These are phyloP conservation scores for Cygnus olor DNA, from an alignment of 2,797 vertebrate genomes.

Conservation along the genomic window DNA sequence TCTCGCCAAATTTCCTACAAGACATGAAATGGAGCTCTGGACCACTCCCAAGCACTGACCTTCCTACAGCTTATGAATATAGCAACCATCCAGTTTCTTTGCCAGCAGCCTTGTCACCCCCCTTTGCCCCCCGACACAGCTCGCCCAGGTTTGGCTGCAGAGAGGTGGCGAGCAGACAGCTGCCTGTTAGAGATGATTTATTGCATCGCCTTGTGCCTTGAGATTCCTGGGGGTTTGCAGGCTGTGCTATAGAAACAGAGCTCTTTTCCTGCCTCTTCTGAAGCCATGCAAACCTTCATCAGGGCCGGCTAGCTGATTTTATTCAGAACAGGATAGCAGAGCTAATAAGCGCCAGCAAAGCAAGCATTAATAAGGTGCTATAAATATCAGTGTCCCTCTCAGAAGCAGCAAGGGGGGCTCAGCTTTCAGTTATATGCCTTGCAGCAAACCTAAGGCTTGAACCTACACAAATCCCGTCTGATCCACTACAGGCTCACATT, in stretches of 20 bases:
- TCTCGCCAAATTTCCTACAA: background rate
- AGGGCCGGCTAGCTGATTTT: background rate
- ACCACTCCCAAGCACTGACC: background rate
- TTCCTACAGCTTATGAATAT: background rate
- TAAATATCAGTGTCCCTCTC: slow-evolving; percentile 26
- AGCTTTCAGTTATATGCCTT: background rate
- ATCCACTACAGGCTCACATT: background rate
- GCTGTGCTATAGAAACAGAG: background rate
- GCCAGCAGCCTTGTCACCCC: background rate
- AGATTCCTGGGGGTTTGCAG: rapidly evolving
- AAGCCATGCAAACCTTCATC: background rate
- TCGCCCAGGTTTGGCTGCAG: background rate
- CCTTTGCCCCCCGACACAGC: background rate
- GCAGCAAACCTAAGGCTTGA: background rate
- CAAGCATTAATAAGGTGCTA: slow-evolving; percentile 23
- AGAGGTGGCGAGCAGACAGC: background rate
- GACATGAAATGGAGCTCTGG: rapidly evolving
- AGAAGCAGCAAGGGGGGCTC: background rate
- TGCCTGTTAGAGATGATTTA: background rate
- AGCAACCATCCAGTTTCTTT: background rate
- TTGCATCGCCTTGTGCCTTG: rapidly evolving
- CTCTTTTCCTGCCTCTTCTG: background rate
- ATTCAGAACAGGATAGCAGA: background rate
- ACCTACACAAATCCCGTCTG: background rate
- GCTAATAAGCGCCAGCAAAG: slow-evolving; percentile 30